These are phyloP conservation scores for Drosophila emarginata DNA, from an alignment of 2,888 invertebrate species.

Conservation along the genomic window DNA sequence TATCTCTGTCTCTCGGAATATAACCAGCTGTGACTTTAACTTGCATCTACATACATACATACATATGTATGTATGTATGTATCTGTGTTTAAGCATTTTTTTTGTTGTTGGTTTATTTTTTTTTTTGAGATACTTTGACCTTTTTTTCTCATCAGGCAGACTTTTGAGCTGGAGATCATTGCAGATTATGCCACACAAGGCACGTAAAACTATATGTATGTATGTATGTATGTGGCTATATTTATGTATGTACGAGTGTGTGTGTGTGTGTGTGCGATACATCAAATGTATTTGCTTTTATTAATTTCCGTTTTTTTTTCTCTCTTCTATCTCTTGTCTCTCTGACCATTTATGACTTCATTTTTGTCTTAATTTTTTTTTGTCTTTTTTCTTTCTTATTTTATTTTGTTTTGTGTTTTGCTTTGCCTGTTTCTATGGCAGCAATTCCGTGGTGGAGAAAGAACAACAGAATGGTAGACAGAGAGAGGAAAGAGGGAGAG, in stretches of 20 bases:
- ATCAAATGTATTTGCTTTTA: slow-evolving; percentile 18
- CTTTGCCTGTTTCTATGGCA: slow-evolving; percentile 35
- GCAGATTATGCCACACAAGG: slow-evolving; percentile 58
- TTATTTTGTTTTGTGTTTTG: slow-evolving; percentile 21
- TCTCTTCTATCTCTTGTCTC: slow-evolving; percentile 3
- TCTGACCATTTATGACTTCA: slow-evolving; percentile 40
- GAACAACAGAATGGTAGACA: neutral
- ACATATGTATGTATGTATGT: neutral
- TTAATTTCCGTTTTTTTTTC: slow-evolving; percentile 34
- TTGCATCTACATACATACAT: slow-evolving; percentile 32
- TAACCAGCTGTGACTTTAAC: slow-evolving; percentile 70
- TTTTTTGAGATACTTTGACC: slow-evolving; percentile 70
- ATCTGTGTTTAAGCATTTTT: slow-evolving; percentile 33
- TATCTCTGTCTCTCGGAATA: slow-evolving; percentile 48
- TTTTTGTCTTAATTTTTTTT: slow-evolving; percentile 18
- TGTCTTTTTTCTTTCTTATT: neutral
- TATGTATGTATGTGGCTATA: neutral
- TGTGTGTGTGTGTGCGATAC: slow-evolving; percentile 27
- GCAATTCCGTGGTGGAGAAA: slow-evolving; percentile 27
- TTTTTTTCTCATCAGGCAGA: slow-evolving; percentile 69
- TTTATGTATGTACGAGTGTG: neutral
- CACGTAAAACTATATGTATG: slow-evolving; percentile 17
- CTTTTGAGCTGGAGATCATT: slow-evolving; percentile 65
- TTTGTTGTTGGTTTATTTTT: slow-evolving; percentile 29
- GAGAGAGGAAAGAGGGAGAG: neutral